A percentile compares a stretch with the other conserved stretches of the same genome.
Evolutionary conservation across 2,888 invertebrate species (phyloP).

Genomic region (Eurois occulta): DNA sequence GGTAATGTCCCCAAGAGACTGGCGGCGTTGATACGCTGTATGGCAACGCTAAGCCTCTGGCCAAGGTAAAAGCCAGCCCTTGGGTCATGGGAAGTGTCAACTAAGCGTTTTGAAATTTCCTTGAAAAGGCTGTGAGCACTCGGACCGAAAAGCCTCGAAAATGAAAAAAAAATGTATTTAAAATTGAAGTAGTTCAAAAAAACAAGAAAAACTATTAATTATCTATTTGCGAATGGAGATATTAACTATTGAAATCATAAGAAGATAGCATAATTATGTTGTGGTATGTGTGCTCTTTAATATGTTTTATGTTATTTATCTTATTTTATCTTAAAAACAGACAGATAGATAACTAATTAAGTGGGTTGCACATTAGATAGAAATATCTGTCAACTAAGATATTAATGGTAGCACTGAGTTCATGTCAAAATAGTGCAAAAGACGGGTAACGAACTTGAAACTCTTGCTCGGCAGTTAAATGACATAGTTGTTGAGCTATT

Average conservation of each 20-base stretch:
- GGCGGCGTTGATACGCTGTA: no score
- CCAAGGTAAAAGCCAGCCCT: no score
- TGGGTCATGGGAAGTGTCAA: no score
- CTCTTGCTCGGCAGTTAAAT: not conserved
- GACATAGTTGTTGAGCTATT: not conserved
- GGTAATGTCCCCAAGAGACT: no score
- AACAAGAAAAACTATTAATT: not conserved
- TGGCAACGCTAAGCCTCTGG: no score
- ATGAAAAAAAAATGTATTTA: no score
- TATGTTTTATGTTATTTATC: constrained; percentile 11
- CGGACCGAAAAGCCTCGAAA: no score
- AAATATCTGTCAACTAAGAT: not conserved
- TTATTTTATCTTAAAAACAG: constrained; percentile 17
- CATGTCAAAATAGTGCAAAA: constrained; percentile 2
- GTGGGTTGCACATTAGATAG: not conserved
- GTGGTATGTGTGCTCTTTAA: not conserved
- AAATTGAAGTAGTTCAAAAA: not conserved
- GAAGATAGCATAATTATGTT: not conserved
- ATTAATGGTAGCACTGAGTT: no score
- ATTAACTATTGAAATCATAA: not conserved
- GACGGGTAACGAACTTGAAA: not conserved
- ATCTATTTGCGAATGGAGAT: not conserved
- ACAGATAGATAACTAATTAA: constrained; percentile 9
- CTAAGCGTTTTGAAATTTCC: no score
- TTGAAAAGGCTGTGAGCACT: no score